Conservation (phyloP, 2,113 vertebrate genomes). For the Hassar affinis region DNA sequence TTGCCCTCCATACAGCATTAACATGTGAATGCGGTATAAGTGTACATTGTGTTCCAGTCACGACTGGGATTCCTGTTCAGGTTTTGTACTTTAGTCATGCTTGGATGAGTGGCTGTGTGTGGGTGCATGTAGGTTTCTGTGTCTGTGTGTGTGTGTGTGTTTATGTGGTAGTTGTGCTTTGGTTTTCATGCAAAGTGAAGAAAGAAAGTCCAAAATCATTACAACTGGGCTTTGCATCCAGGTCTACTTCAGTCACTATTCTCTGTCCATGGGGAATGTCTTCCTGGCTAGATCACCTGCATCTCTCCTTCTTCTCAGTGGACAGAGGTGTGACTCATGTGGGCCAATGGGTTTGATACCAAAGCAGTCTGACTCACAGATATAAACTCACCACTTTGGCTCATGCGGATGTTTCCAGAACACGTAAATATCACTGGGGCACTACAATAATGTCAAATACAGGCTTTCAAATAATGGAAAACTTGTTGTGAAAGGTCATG, state of each 20-base stretch:
- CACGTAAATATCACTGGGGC: background rate
- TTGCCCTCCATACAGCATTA: background rate
- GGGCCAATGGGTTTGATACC: conserved; percentile 13
- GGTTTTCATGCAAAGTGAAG: background rate
- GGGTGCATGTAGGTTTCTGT: background rate
- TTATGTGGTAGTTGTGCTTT: background rate
- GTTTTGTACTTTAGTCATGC: background rate
- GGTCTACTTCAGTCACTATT: background rate
- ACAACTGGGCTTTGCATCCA: no score
- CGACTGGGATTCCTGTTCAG: background rate
- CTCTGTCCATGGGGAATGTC: background rate
- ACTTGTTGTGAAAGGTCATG: background rate
- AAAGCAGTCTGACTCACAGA: background rate
- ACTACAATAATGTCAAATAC: background rate
- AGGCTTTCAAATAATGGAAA: background rate
- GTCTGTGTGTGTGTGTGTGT: background rate
- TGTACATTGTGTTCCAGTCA: conserved; percentile 1
- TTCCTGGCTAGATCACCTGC: background rate
- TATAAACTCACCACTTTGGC: background rate
- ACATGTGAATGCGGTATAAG: background rate
- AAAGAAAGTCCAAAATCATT: background rate
- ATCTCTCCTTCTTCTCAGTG: background rate
- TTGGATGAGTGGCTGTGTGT: conserved; percentile 21
- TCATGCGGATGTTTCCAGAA: background rate
- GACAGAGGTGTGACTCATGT: conserved; percentile 9